Conservation (phyloP, 2,113 vertebrate species). For the Grammomys dolichurus region DNA sequence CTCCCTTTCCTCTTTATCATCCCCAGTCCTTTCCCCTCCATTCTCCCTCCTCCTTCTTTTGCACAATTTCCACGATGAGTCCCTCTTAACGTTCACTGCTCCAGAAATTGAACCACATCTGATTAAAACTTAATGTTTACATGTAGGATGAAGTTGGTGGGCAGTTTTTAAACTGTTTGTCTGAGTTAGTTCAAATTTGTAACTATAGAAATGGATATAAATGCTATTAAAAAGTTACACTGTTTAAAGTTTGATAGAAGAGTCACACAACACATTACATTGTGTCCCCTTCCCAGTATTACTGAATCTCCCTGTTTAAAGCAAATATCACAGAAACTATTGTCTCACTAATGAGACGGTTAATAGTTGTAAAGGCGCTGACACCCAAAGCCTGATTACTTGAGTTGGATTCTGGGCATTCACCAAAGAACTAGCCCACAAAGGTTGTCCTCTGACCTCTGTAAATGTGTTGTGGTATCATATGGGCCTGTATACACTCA, state of each 20-base stretch:
- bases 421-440: too few species aligned
- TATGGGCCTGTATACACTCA: too few species aligned
- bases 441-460: too few species aligned
- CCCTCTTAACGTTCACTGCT: slow-evolving; percentile 68
- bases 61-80: slow-evolving; percentile 58
- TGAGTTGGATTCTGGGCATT: too few species aligned
- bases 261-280: background rate
- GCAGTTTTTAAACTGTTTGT: slow-evolving; percentile 66
- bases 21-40: background rate
- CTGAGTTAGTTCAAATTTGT: slow-evolving; percentile 55
- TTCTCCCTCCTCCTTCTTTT: background rate
- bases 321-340: background rate
- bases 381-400: too few species aligned
- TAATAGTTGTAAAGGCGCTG: too few species aligned
- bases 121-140: slow-evolving; percentile 75
- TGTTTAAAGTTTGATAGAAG: slow-evolving; percentile 31
- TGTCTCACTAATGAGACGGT: background rate
- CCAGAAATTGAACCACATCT: slow-evolving; percentile 69
- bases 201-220: slow-evolving; percentile 49
- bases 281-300: background rate
- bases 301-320: slow-evolving; percentile 32
- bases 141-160: slow-evolving; percentile 67
- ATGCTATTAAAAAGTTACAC: background rate
- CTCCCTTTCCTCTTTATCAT: background rate
- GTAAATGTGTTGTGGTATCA: too few species aligned